Base-by-base conservation (phyloP, 2,797 vertebrate genomes). In the Leptoclinus maculatus region DNA sequence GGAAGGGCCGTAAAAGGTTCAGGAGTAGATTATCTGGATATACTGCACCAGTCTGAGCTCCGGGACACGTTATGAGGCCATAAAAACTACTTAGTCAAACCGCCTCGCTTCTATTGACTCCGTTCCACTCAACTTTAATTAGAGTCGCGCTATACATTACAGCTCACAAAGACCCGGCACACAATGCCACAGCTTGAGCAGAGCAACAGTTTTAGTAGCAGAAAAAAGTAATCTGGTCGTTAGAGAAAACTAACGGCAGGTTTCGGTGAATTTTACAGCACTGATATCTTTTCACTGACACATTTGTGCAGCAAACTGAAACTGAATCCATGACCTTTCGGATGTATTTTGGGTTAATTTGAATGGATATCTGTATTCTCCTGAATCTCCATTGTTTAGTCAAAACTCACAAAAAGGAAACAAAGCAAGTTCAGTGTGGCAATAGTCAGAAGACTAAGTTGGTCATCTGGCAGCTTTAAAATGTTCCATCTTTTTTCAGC, bases 11-110 rank as follows among this genome's bases (percentile, higher is more conserved):
- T 43, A 27, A 43, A 62, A 49, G 60, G 41, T 43, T 82, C 53
- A 57, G 13, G 32, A 73, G 27, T 43, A 63, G 57, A 87, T 89
- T 78, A 79, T 57, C 43, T 73, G 54, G 49, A 81, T 57, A 43
- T 32, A 73, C 41, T 39, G 47, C 66, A 47, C 10, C 1, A 53
- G 57, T 47, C 54, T 60, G 60, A 78, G 64, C 59, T 71, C 25
- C 2, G 17, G 70, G 80, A 39, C 54, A 71, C 41, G 17, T 68
- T 64, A 74, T 63, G 4, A 76, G 56, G 69, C 58, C 49, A 74
- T 62, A 60, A 63, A 74, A 74, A 58, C 3, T 27, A 83, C 66
- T 79, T 71, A 45, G 70, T 65, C 11, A 60, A 80, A 85, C 47
- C 16, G 58, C 60, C 16, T 47, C 23, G 17, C 17, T 66, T 65